Base-by-base conservation (phyloP, 1,140 invertebrate species). In the Drosophila parvula region DNA sequence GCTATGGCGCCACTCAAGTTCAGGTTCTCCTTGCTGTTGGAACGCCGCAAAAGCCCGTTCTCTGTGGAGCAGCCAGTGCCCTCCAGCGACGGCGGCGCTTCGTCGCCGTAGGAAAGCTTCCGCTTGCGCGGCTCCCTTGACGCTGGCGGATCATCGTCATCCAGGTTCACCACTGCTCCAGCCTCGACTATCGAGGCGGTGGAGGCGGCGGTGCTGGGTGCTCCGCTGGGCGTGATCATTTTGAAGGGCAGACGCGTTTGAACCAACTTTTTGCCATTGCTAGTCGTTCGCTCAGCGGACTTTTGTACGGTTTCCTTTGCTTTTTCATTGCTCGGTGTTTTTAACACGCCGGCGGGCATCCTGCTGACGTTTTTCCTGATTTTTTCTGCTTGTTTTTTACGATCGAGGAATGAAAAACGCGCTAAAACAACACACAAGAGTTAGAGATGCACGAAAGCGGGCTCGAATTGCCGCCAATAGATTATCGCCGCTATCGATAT, bases 241-340 rank as follows among this genome's bases (percentile, higher is more conserved):
- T 92, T 92, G 18, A 92, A 92, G 2, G 91, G 92, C 38, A 92
- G 70, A 41, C 91, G 84, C 30, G 92, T 92, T 60, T 92, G 92
- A 8, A 92, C 91, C 7, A 92, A 69, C 53, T 92, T 92, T 41
- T 92, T 92, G 55, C 81, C 86, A 53, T 77, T 76, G 73, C 84
- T 91, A 16, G 47, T 45, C 12, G 57, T 84, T 11, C 63, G 70
- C 12, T 83, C 81, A 2, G 65, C 61, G 12, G 81, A 73, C 16
- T 85, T 85, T 32, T 60, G 62, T 10, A 12, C 0, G 3, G 51
- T 61, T 18, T 81, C 80, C n/a, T 79, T 82, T 0, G 27, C 58
- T 53, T 30, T 43, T n/a, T 8, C 58, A 32, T 61, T 74, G 57
- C n/a, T 78, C 22, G 81, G 81, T 40, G 81, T 86, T 44, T 81